A percentile compares a stretch with the other conserved stretches of the same genome.
These are phyloP conservation scores for Pocota personata DNA, from an alignment of 2,888 invertebrate species.

Conservation along the genomic window DNA sequence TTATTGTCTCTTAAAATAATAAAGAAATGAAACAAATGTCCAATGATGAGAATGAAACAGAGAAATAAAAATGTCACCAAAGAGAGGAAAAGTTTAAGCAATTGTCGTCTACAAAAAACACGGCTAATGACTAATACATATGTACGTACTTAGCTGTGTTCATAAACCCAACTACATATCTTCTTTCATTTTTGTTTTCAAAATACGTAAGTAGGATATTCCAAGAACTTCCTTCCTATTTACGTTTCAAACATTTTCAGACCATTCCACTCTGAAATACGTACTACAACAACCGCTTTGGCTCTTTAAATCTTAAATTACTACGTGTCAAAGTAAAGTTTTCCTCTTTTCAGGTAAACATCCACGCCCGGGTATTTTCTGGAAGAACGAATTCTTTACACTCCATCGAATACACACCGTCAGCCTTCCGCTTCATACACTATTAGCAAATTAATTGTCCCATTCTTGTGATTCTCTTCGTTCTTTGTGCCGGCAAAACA, in stretches of 20 bases:
- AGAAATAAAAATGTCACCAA: too few species aligned
- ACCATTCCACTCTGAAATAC: neutral
- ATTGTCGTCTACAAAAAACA: too few species aligned
- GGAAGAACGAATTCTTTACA: conserved; percentile 18
- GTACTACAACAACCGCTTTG: neutral
- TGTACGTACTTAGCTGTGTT: too few species aligned
- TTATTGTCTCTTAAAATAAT: too few species aligned
- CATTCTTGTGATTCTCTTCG: conserved; percentile 56
- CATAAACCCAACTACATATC: too few species aligned
- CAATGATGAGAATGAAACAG: too few species aligned
- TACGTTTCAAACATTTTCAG: neutral
- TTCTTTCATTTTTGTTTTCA: too few species aligned
- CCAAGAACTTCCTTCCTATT: too few species aligned
- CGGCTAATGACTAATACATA: too few species aligned
- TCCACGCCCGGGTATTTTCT: neutral
- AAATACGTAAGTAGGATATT: too few species aligned
- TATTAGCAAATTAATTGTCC: conserved; percentile 42
- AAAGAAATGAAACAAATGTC: too few species aligned
- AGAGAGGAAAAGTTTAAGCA: too few species aligned
- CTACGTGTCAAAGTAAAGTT: neutral
- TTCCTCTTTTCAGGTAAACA: neutral
- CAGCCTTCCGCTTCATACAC: neutral
- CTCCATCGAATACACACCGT: neutral
- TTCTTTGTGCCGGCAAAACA: conserved; percentile 38
- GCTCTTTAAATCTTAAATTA: neutral